Evolutionary conservation across 23 tunicate genomes (phyloP).

Genomic region (Halocynthia roretzi): DNA sequence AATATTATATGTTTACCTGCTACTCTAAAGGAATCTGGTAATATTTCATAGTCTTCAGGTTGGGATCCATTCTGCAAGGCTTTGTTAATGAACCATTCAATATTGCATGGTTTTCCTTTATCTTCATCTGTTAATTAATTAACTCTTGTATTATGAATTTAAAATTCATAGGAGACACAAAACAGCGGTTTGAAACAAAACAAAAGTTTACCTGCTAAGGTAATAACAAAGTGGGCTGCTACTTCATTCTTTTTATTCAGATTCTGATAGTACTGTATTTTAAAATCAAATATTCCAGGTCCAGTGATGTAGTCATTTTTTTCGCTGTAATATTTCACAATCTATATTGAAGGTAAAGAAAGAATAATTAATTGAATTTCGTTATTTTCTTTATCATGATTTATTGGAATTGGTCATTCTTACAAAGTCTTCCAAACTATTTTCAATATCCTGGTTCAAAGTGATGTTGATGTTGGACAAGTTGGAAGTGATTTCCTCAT

Average conservation of each 20-base stretch:
- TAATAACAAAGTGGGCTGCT: slow-evolving; percentile 45
- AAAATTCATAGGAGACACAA: not conserved
- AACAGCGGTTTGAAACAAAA: not conserved
- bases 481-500: not conserved
- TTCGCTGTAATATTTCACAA: slow-evolving; percentile 5
- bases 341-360: not conserved
- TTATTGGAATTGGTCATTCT: not conserved
- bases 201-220: slow-evolving; percentile 42
- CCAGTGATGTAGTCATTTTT: slow-evolving; percentile 5
- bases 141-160: not conserved
- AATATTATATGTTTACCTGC: slow-evolving; percentile 20
- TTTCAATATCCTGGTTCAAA: slow-evolving; percentile 8
- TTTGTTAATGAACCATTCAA: slow-evolving; percentile 10
- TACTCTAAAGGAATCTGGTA: slow-evolving; percentile 30
- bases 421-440: slow-evolving; percentile 7
- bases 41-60: not conserved
- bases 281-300: slow-evolving; percentile 33
- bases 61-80: slow-evolving; percentile 4
- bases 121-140: slow-evolving; percentile 10
- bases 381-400: not conserved
- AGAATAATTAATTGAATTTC: not conserved
- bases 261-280: slow-evolving; percentile 50
- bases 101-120: slow-evolving; percentile 21
- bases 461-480: not conserved
- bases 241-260: slow-evolving; percentile 10